phyloP scores from a whole-genome alignment of 2,888 invertebrate genomes.

The Drosophila falleni region DNA sequence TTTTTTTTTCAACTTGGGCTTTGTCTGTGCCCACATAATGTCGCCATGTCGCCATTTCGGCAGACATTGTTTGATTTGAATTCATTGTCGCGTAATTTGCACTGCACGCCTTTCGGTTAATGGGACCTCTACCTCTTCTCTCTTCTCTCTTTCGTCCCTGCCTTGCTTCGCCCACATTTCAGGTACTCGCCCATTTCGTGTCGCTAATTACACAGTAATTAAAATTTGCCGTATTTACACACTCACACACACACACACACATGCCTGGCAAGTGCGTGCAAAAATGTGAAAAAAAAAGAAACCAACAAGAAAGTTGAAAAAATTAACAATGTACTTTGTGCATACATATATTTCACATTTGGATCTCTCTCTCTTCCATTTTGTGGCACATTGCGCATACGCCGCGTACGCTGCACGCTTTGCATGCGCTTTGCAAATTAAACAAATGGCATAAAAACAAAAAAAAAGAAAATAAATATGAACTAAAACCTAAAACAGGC shows the following conservation, averaged over 20 bases:
- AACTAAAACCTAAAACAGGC: conserved; percentile 39
- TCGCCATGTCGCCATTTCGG: conserved; percentile 68
- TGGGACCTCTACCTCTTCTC: conserved; percentile 14
- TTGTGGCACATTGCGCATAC: conserved; percentile 67
- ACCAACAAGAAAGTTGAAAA: conserved; percentile 9
- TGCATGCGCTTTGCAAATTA: conserved; percentile 76
- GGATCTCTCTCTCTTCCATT: conserved; percentile 11
- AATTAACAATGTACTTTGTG: conserved; percentile 45
- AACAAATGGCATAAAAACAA: conserved; percentile 52
- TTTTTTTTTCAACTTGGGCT: conserved; percentile 13
- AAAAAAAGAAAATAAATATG: not conserved
- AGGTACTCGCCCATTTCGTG: conserved; percentile 65
- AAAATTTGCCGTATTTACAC: conserved; percentile 77
- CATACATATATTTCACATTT: conserved; percentile 50
- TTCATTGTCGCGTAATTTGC: conserved; percentile 77
- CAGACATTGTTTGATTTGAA: conserved; percentile 82
- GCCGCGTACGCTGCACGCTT: conserved; percentile 59
- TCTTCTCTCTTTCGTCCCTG: not conserved
- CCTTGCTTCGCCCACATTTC: conserved; percentile 38
- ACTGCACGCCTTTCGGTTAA: conserved; percentile 56
- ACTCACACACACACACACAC: conserved; percentile 34
- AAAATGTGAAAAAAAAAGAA: conserved; percentile 58
- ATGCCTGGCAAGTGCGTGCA: conserved; percentile 65
- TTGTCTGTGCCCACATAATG: conserved; percentile 70
- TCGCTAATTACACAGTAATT: conserved; percentile 82